A percentile compares a stretch with the other conserved stretches of the same genome.
These are phyloP conservation scores for Drepanosiphum platanoidis DNA, from an alignment of 2,888 invertebrate species.

Conservation along the genomic window DNA sequence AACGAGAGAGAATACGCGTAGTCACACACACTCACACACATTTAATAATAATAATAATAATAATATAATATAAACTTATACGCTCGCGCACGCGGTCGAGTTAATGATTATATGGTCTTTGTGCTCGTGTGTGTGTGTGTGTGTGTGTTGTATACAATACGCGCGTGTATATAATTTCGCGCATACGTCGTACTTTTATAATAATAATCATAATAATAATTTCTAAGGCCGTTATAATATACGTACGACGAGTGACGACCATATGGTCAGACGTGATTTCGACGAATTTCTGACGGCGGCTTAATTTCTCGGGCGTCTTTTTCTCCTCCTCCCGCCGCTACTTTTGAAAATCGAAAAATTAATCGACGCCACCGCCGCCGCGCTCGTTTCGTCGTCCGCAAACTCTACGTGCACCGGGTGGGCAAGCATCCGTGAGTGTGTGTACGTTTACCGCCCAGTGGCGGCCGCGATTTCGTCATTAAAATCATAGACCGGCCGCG, in stretches of 20 bases:
- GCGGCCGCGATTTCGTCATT: neutral
- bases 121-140: neutral
- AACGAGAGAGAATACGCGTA: neutral
- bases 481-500: conserved; percentile 15
- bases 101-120: neutral
- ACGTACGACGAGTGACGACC: neutral
- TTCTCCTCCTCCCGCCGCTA: neutral
- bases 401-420: neutral
- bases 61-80: too few relatives aligned
- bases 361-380: neutral
- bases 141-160: neutral
- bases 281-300: neutral
- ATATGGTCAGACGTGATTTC: conserved; percentile 22
- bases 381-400: neutral
- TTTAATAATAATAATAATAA: too few relatives aligned
- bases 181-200: neutral
- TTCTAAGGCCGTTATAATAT: conserved; percentile 11
- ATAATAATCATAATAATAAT: too few relatives aligned
- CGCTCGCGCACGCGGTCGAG: neutral
- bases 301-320: neutral
- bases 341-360: neutral
- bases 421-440: too few relatives aligned
- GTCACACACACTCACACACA: neutral
- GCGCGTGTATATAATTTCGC: neutral
- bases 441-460: conserved; percentile 5